Conservation (phyloP, 2,113 vertebrate genomes). For the Microtus oregoni region DNA sequence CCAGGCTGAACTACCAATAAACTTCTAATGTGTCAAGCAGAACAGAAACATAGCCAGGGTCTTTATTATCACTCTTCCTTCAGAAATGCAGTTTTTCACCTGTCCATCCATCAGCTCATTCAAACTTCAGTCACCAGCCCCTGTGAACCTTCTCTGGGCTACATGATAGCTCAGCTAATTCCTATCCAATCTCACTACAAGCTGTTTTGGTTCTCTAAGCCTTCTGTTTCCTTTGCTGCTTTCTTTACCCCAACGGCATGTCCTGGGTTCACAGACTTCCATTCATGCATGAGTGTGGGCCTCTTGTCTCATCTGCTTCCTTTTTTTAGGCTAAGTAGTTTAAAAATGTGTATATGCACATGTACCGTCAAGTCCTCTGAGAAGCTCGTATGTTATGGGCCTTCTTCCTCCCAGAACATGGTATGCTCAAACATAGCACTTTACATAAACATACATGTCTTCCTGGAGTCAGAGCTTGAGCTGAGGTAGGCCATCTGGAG, state of each 20-base stretch:
- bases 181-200: not conserved
- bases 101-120: not conserved
- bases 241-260: not conserved
- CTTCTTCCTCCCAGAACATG: not conserved
- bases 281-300: not conserved
- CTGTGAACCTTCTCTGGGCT: not conserved
- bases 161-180: not conserved
- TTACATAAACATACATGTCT: not conserved
- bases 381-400: not conserved
- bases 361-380: not conserved
- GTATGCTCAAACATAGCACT: not conserved
- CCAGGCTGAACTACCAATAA: not conserved
- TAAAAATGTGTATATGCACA: not conserved
- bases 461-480: not conserved
- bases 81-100: not conserved
- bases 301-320: not conserved
- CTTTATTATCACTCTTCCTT: not conserved
- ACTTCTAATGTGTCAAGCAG: not conserved
- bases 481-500: not conserved
- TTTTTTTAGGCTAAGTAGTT: conserved; percentile 22
- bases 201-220: conserved; percentile 18
- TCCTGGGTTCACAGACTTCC: not conserved
- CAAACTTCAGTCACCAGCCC: not conserved
- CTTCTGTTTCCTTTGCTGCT: conserved; percentile 36
- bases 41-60: conserved; percentile 33